Evolutionary conservation across 2,797 vertebrate genomes (phyloP), one percentile per base, ranked within the genome.

Genomic region (Trachurus trachurus): DNA sequence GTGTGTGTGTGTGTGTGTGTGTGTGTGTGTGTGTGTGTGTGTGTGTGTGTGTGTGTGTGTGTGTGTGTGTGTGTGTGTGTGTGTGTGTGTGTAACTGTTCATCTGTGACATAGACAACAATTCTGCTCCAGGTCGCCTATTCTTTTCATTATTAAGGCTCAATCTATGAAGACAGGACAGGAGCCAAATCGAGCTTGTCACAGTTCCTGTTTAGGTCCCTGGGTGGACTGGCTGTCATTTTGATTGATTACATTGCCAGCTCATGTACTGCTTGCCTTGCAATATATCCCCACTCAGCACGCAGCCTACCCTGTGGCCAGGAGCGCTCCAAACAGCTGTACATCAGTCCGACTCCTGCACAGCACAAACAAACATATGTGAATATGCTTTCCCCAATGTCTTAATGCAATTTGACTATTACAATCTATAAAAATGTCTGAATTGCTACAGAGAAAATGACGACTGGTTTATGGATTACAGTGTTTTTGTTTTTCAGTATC

Each of bases 171-270:
- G 85, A 84, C 13, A 29, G 72, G 61, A 60, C 61, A 59, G 22
- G 45, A 49, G 81, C 87, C 89, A 87, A 88, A 85, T 76, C 68
- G 77, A 86, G 76, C 79, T 83, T 81, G 85, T 91, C 82, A 89
- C 78, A 58, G 72, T 81, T 78, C 50, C 80, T 60, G 78, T 76
- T 88, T 71, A 68, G 76, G 82, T 80, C 83, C 74, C 82, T 26
- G 61, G 72, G 75, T 85, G 80, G 50, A 77, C 71, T 9, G 56
- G 49, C 69, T 93, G 93, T 89, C 88, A 90, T 82, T 84, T 85
- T 94, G 94, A 95, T 90, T 91, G 92, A 95, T 94, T 88, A 82
- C 79, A 70, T 83, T 69, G 83, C 89, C 80, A 79, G 70, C 77
- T 85, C 76, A 71, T 88, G 81, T 45, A 88, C 78, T 83, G 87